Evolutionary conservation across 2,797 vertebrate genomes (phyloP).

Genomic region (Sebastes glaucus): DNA sequence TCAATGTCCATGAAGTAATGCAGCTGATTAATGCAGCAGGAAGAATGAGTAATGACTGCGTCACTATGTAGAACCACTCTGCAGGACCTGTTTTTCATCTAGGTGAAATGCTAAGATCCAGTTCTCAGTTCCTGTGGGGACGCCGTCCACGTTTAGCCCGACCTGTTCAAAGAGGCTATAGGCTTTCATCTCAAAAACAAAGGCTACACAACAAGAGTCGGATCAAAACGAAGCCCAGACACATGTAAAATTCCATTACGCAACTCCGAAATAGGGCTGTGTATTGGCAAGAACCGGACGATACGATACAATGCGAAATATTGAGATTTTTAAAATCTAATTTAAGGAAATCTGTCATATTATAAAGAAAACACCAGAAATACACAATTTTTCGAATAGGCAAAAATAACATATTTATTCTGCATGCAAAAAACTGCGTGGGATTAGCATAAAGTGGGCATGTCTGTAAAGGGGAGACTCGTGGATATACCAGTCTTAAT

Average conservation of each 20-base stretch:
- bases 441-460: too few relatives aligned
- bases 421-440: too few relatives aligned
- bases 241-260: not conserved
- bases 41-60: slow-evolving; percentile 17
- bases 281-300: too few relatives aligned
- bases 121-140: not conserved
- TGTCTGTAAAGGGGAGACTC: too few relatives aligned
- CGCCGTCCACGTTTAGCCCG: not conserved
- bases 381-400: too few relatives aligned
- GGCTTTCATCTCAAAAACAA: slow-evolving; percentile 15
- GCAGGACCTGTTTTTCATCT: slow-evolving; percentile 12
- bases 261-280: not conserved
- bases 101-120: slow-evolving; percentile 13
- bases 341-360: too few relatives aligned
- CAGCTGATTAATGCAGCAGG: slow-evolving; percentile 14
- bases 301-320: too few relatives aligned
- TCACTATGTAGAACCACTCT: slow-evolving; percentile 11
- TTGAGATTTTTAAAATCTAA: too few relatives aligned
- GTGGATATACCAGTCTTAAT: too few relatives aligned
- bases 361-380: too few relatives aligned
- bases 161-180: slow-evolving; percentile 1
- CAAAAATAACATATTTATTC: too few relatives aligned
- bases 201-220: slow-evolving; percentile 3
- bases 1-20: slow-evolving; percentile 9
- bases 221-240: slow-evolving; percentile 5